Conservation (phyloP, 1,140 invertebrate species). For the Drosophila eugracilis region DNA sequence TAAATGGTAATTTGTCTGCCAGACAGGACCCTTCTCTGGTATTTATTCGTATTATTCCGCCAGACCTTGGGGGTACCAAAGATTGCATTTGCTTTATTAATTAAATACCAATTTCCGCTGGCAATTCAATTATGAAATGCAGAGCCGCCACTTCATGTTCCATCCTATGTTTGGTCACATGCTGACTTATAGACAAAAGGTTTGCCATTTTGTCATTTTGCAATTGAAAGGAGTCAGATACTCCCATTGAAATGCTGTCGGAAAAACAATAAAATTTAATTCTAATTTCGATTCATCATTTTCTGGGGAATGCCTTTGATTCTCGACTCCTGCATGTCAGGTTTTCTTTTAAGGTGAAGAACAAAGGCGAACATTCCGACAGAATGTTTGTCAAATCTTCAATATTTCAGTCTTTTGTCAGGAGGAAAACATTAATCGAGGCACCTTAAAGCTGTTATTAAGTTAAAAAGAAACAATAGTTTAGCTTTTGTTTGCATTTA, state of each 20-base stretch:
- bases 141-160: no score
- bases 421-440: not conserved
- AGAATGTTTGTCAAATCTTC: not conserved
- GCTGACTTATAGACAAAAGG: not conserved
- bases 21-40: constrained; percentile 40
- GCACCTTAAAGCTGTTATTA: no score
- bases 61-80: constrained; percentile 35
- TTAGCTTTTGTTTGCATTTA: no score
- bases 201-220: no score
- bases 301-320: constrained; percentile 2
- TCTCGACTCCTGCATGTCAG: not conserved
- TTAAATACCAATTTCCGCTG: constrained; percentile 70
- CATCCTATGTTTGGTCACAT: not conserved
- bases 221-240: not conserved
- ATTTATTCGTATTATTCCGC: constrained; percentile 25
- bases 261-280: constrained; percentile 26
- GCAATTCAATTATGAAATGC: constrained; percentile 65
- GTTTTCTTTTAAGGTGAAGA: no score
- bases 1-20: constrained; percentile 72
- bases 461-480: no score
- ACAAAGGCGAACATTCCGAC: not conserved
- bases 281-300: constrained; percentile 19
- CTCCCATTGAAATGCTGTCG: not conserved
- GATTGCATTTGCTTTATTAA: constrained; percentile 80
- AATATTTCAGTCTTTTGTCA: not conserved